phyloP scores from a whole-genome alignment of 2,888 invertebrate genomes.

The Eutolmus rufibarbis region DNA sequence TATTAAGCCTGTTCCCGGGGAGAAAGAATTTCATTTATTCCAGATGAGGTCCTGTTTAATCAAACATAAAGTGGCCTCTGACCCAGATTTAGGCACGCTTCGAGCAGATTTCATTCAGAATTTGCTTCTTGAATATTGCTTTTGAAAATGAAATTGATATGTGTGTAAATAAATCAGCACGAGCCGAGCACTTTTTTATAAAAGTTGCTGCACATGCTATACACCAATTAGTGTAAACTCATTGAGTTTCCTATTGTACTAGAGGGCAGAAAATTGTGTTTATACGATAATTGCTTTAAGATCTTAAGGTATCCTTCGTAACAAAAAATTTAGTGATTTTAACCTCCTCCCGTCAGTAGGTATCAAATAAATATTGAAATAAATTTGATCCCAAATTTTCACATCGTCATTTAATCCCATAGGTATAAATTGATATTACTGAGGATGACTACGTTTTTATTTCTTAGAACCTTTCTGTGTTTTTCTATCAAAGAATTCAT shows the following conservation, averaged over 20 bases:
- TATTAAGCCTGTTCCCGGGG: neutral
- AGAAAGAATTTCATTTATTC: neutral
- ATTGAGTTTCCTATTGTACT: neutral
- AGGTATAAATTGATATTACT: neutral
- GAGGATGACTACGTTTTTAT: neutral
- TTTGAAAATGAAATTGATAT: neutral
- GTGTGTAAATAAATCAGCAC: neutral
- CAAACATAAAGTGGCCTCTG: neutral
- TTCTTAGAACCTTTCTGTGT: neutral
- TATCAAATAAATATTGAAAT: neutral
- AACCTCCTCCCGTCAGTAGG: neutral
- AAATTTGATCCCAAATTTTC: neutral
- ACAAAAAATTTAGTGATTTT: neutral
- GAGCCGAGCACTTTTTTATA: neutral
- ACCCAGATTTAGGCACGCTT: neutral
- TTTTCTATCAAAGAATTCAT: neutral
- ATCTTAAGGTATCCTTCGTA: neutral
- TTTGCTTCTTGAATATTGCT: neutral
- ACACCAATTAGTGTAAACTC: neutral
- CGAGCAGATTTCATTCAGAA: neutral
- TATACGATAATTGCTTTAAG: neutral
- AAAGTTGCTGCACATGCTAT: neutral
- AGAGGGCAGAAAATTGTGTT: neutral
- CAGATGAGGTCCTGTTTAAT: neutral
- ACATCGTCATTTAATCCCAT: neutral